phyloP scores from a whole-genome alignment of 2,797 vertebrate species.

The Acanthurus leucopareius region DNA sequence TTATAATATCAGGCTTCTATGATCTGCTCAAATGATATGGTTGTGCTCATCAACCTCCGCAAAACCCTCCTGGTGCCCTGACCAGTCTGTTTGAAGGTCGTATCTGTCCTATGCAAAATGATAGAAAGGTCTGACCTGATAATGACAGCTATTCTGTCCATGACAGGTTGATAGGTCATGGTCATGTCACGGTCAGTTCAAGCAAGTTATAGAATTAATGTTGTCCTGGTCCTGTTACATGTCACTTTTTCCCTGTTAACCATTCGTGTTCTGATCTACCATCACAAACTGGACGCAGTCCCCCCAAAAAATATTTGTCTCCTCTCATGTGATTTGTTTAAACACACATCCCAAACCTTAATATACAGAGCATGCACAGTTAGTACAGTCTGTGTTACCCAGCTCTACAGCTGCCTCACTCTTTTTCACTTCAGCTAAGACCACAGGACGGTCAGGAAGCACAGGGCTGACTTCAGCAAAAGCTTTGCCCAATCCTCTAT shows the following conservation, averaged over 20 bases:
- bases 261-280: not conserved
- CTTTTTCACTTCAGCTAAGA: slow-evolving; percentile 9
- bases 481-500: slow-evolving; percentile 7
- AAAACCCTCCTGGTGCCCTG: not conserved
- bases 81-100: slow-evolving; percentile 9
- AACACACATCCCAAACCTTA: not conserved
- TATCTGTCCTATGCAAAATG: slow-evolving; percentile 2
- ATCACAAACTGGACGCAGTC: slow-evolving; percentile 1
- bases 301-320: not conserved
- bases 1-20: no score
- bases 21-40: not conserved
- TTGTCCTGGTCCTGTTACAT: not conserved
- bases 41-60: no score
- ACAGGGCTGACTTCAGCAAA: slow-evolving; percentile 19
- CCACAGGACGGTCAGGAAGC: not conserved
- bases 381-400: not conserved
- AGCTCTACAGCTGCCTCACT: slow-evolving; percentile 9
- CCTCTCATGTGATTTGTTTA: not conserved
- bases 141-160: not conserved
- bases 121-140: slow-evolving; percentile 9
- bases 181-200: not conserved
- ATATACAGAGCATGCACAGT: not conserved
- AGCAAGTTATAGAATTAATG: not conserved
- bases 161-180: slow-evolving; percentile 23
- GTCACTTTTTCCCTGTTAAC: not conserved